Conservation (phyloP, 2,113 vertebrate genomes). For the Capreolus pygargus region DNA sequence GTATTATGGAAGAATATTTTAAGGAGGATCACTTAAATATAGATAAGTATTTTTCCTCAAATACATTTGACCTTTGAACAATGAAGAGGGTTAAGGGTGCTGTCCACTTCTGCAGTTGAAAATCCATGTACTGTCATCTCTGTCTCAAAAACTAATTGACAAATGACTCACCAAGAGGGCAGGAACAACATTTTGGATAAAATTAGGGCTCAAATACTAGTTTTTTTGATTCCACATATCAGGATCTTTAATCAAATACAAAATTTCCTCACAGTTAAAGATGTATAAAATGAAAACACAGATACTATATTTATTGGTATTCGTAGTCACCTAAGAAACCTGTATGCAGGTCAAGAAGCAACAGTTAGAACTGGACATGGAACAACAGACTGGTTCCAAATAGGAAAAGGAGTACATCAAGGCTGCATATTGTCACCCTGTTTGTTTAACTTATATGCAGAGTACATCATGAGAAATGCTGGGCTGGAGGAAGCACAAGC, state of each 20-base stretch:
- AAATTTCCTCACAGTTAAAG: not conserved
- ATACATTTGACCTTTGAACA: not conserved
- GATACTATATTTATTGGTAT: not conserved
- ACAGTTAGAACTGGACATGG: not conserved
- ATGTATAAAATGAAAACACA: not conserved
- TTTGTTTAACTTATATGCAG: not conserved
- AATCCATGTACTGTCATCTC: not conserved
- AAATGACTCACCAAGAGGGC: not conserved
- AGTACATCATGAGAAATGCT: not conserved
- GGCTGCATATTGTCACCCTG: not conserved
- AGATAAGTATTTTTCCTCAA: not conserved
- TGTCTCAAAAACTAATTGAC: not conserved
- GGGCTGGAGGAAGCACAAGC: not conserved
- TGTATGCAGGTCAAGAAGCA: not conserved
- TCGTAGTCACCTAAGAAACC: not conserved
- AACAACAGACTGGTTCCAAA: not conserved
- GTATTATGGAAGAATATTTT: conserved; percentile 1
- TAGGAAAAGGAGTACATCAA: rapidly evolving
- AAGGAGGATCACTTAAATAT: not conserved
- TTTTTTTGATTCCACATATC: not conserved
- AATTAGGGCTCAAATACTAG: not conserved
- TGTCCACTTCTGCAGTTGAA: not conserved
- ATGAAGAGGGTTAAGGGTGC: not conserved
- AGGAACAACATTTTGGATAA: not conserved
- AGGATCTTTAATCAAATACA: not conserved